phyloP scores from a whole-genome alignment of 2,888 invertebrate species.

The Hartigia nigra region DNA sequence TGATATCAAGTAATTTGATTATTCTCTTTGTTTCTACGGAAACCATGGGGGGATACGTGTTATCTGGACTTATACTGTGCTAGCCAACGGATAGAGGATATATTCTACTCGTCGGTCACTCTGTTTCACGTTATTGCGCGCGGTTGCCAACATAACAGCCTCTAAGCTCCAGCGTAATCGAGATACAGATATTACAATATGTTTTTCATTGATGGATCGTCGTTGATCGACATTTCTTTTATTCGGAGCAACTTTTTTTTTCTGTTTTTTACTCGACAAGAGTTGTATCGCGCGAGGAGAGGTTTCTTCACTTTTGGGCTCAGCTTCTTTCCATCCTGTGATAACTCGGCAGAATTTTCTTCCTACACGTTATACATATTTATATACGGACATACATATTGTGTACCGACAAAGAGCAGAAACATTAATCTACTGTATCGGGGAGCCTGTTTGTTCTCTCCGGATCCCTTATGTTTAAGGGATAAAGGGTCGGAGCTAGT shows the following conservation, averaged over 20 bases:
- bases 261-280: too few relatives aligned
- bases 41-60: neutral
- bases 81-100: neutral
- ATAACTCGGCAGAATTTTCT: neutral
- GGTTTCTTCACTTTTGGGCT: neutral
- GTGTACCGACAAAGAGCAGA: neutral
- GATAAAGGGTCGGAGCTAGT: neutral
- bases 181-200: neutral
- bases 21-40: neutral
- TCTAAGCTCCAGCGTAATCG: neutral
- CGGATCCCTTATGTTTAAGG: neutral
- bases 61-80: neutral
- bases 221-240: neutral
- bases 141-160: neutral
- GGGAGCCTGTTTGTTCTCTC: neutral
- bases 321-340: neutral
- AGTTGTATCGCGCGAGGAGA: too few relatives aligned
- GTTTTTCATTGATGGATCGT: neutral
- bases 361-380: too few relatives aligned
- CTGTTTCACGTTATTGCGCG: neutral
- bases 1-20: neutral
- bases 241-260: too few relatives aligned
- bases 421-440: neutral
- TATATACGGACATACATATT: neutral
- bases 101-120: neutral